Evolutionary conservation across 2,797 vertebrate genomes (phyloP), one percentile per base, ranked within the genome.

Genomic region (Chelmon rostratus): DNA sequence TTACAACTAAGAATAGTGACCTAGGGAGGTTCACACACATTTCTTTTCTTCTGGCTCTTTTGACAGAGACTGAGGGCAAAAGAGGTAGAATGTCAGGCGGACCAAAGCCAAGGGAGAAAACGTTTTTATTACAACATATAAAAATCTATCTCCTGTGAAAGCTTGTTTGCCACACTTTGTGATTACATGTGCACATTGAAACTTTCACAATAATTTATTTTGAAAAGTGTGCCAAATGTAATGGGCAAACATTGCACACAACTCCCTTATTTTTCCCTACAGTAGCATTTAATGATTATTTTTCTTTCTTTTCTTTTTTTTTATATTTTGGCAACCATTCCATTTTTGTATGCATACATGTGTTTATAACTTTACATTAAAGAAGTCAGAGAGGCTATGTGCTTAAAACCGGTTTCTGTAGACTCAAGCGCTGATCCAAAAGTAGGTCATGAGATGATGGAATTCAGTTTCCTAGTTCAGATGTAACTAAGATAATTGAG

Each of bases 1-100:
- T 92, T 89, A 88, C 73, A 69, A 37, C 61, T 69, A 56, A 63
- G 56, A 47, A 66, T 62, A 15, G 59, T 69, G 71, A 80, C 74
- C 31, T 15, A 9, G 42, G 65, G 72, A 68, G 44, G 33, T 77
- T 89, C 77, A 86, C 66, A 59, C 47, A 15, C n/a, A 28, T 75
- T 19, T 85, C 16, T 33, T 59, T 72, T 40, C 47, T 42, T n/a
- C 18, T 44, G 40, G 37, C 38, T 77, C 13, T 61, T 3, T 63
- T 61, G 8, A 72, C 38, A 47, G 31, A 56, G 18, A 40, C 58
- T 66, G 28, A 46, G 62, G 11, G 31, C 33, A 23, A 35, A 21
- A 42, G 68, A 38, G 33, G 53, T 69, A 46, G 4, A 63, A 40
- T 68, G 40, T 79, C n/a, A 46, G 38, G 5, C 68, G 15, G 21